Percentiles rank a stretch among this genome's conserved stretches.
Conservation (phyloP, 2,888 invertebrate genomes). For the Malacosoma neustria region DNA sequence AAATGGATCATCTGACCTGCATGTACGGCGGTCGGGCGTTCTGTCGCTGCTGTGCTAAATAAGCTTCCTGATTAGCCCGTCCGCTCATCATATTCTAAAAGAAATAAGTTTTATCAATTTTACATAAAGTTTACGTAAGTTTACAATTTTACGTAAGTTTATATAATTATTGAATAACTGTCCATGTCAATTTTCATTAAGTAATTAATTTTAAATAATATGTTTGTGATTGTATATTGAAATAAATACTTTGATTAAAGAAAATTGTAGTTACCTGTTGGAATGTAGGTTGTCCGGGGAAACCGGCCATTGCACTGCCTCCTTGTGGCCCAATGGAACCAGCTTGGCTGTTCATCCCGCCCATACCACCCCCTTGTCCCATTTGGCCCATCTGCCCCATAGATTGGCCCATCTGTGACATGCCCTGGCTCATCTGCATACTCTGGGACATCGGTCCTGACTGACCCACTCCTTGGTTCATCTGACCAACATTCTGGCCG, state of each 20-base stretch:
- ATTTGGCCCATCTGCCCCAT: conserved; percentile 74
- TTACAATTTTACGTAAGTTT: no score
- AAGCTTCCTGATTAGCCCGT: conserved; percentile 72
- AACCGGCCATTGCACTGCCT: conserved; percentile 64
- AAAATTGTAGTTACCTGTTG: conserved; percentile 69
- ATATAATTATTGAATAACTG: no score
- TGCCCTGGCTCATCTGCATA: conserved; percentile 62
- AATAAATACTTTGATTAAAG: no score
- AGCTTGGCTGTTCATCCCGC: conserved; percentile 66
- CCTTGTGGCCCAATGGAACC: conserved; percentile 66
- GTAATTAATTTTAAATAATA: no score
- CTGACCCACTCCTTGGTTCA: conserved; percentile 65
- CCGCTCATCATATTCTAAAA: conserved; percentile 77
- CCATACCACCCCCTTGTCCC: conserved; percentile 62
- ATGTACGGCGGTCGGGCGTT: conserved; percentile 79
- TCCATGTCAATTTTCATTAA: no score
- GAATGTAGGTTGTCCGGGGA: conserved; percentile 70
- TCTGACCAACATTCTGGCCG: conserved; percentile 60
- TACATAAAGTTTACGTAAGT: not conserved
- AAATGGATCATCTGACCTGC: conserved; percentile 72
- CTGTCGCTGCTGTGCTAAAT: conserved; percentile 76
- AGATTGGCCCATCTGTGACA: conserved; percentile 64
- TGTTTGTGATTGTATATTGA: no score
- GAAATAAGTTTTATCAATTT: conserved; percentile 1
- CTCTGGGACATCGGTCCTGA: conserved; percentile 57